Base-by-base conservation (phyloP, 23 tunicate species). In the Phallusia fumigata region DNA sequence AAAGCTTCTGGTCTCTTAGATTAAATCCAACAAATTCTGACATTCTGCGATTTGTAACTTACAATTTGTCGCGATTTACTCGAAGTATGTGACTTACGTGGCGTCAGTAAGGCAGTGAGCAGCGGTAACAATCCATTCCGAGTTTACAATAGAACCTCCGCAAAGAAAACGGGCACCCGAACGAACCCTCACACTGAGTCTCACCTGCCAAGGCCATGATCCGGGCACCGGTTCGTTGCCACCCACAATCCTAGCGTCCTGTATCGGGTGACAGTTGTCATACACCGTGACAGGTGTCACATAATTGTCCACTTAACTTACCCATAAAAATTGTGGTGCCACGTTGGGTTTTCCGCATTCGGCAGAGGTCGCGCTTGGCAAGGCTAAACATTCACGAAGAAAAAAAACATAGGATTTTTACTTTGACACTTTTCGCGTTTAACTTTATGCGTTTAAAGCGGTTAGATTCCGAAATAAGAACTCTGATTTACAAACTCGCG, bases 161-260 rank as follows among this genome's bases (percentile, higher is more conserved):
- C 69, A 58, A 24, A 40, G 47, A 5, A 40, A n/a, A n/a, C n/a
- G n/a, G n/a, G n/a, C 47, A 3, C 47, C 47, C 47, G 47, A 40
- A n/a, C n/a, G n/a, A n/a, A n/a, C n/a, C 47, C 69, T 24, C 8
- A 8, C 16, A 5, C 5, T 21, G 28, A 74, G n/a, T 33, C 12
- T 65, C 2, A 80, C 84, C 65, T 80, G 84, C 65, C 65, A 64
- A 28, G 84, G 84, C 84, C 84, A 80, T n/a, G 34, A n/a, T 30
- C 76, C 76, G 15, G 84, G 35, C 21, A 58, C 75, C 30, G 80
- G 78, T 5, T 80, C 36, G 32, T 53, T 33, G 26, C 65, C 84
- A 30, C 65, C 49, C 26, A 80, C 75, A 10, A 53, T 77, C 31
- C 80, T 31, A 6, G 28, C 5, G 28, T 58, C 69, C 69, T 58